Evolutionary conservation across 2,888 invertebrate species (phyloP).

Genomic region (Pristionchus mayeri): DNA sequence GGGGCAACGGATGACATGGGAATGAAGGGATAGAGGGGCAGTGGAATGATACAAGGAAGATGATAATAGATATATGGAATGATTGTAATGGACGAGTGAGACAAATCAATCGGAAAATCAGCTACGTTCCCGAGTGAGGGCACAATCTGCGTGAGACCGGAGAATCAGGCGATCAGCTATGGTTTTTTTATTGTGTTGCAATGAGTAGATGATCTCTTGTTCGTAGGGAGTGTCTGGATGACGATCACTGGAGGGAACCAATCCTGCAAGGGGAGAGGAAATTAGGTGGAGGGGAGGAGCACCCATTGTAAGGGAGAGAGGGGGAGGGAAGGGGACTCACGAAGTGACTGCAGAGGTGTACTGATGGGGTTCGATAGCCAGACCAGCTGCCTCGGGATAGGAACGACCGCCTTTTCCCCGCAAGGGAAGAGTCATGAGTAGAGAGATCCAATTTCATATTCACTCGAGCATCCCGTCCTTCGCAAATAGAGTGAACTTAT

Average conservation of each 20-base stretch:
- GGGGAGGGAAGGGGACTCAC: background rate
- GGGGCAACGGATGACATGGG: background rate
- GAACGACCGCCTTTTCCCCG: constrained; percentile 33
- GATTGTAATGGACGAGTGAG: background rate
- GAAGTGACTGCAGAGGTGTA: constrained; percentile 59
- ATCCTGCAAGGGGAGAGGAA: too few species aligned
- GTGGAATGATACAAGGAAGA: constrained; percentile 6
- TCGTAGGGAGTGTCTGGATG: constrained; percentile 55
- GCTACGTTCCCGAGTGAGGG: constrained; percentile 9
- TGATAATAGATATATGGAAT: background rate
- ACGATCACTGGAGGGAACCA: constrained; percentile 57
- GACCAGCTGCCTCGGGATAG: constrained; percentile 51
- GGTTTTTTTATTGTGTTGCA: constrained; percentile 53
- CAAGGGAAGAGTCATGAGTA: too few species aligned
- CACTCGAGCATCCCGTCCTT: too few species aligned
- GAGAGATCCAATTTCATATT: too few species aligned
- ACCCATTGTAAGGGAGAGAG: background rate
- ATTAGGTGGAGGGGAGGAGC: too few species aligned
- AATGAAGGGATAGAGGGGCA: too few species aligned
- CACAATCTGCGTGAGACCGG: background rate
- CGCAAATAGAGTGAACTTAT: too few species aligned
- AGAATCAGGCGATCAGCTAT: background rate
- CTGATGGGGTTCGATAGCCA: constrained; percentile 64
- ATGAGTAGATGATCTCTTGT: constrained; percentile 63
- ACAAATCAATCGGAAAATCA: background rate